Evolutionary conservation across 2,797 vertebrate species (phyloP), one percentile per base, ranked within the genome.

Genomic region (Catamblyrhynchus diadema): DNA sequence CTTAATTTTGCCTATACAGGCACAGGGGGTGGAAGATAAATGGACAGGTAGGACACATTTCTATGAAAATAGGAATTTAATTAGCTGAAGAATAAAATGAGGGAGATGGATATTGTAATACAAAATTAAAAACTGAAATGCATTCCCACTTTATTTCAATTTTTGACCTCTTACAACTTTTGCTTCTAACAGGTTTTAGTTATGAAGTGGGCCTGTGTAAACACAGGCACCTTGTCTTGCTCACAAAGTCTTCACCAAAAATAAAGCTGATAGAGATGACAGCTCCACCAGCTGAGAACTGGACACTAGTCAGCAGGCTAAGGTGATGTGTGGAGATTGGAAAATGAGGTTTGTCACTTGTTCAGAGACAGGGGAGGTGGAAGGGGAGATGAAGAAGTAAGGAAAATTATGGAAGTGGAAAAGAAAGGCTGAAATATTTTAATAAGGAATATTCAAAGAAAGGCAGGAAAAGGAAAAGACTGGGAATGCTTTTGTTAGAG

Each of bases 191-290:
- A 70, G 35, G 18, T 82, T 72, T 82, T 42, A 54, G 32, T 53
- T 33, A 23, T 0, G 0, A 13, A 14, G 48, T 28, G 17, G 6
- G 14, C 18, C 28, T 20, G 12, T 70, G 17, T 51, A 45, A 51
- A 70, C 10, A 44, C 5, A n/a, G 10, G 13, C 25, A 37, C 5
- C 4, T 27, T 2, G 2, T 30, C 32, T 61, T 1, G 1, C 17
- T 81, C 59, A 59, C 39, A 81, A 72, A 61, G 7, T 24, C 37
- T 86, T 74, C 50, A 53, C 22, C 45, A 25, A 65, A 79, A 74
- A 24, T 24, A 73, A 79, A 62, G 33, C 12, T 42, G 42, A 70
- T 28, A 19, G 41, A 67, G 33, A 59, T 20, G 15, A 74, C 64
- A 73, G 27, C 10, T 54, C 86, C 57, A 44, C 32, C 27, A 93